Base-by-base conservation (phyloP, 37 sponge, comb jelly and placozoan genomes). In the Tethya wilhelma region DNA sequence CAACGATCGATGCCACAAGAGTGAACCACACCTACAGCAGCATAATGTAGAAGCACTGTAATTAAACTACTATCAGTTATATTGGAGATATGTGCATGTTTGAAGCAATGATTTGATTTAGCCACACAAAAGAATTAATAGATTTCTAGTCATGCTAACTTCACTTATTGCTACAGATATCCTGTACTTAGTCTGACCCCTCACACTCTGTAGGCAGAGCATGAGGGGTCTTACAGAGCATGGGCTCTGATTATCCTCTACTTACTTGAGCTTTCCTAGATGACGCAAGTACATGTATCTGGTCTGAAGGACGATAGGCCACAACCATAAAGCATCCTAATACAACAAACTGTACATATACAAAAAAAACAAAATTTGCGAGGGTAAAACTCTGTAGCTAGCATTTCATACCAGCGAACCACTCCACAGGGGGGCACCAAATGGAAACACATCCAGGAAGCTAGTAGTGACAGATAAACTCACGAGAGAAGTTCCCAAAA, bases 401-500 rank as follows among this genome's bases (percentile, higher is more conserved):
- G 8, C 26, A 38, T 42, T 12, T 7, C 36, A 39, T 39, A 76
- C 77, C 63, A 62, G 0, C 22, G 45, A 42, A 19, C 64, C 63
- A 25, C 38, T 59, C 77, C 77, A 76, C 0, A 76, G 44, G 17
- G 77, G 77, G 26, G 43, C 63, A 29, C 63, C 77, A n/a, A 60
- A 76, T 25, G 77, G 77, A n/a, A 76, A 76, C 44, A 76, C 77
- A 5, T 43, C 59, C 6, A 62, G 43, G 25, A 31, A 76, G 77
- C 77, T 76, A 22, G 77, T 62, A 7, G 77, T 76, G 44, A 76
- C 32, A 20, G 62, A 41, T 44, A 76, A 32, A 43, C 31, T 63
- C 20, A 62, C 62, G 0, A 76, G 77, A 25, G 77, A 59, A 0
- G 77, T n/a, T 30, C 62, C 77, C 1, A 76, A 64, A 4, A 76